phyloP scores from a whole-genome alignment of 2,888 invertebrate genomes.

The Crepidodera aurea region DNA sequence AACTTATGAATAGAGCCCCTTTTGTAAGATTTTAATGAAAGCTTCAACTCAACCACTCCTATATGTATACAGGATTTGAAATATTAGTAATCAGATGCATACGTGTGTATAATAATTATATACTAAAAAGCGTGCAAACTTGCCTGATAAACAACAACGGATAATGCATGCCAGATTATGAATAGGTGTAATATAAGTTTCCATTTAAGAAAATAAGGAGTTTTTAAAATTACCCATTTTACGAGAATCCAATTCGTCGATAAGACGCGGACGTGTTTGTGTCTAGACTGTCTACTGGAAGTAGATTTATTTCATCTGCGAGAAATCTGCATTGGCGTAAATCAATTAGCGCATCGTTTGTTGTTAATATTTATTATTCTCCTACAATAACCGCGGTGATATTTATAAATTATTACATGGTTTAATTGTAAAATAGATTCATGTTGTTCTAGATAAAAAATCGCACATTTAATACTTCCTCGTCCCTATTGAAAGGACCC shows the following conservation, averaged over 20 bases:
- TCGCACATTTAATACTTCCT: too few species aligned
- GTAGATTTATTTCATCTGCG: too few species aligned
- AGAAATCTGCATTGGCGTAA: too few species aligned
- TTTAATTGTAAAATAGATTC: too few species aligned
- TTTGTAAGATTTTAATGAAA: constrained; percentile 29
- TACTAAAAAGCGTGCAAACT: constrained; percentile 29
- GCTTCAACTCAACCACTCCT: constrained; percentile 19
- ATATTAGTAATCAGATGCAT: constrained; percentile 27
- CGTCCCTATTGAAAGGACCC: too few species aligned
- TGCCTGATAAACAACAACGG: constrained; percentile 10
- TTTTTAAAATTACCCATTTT: constrained; percentile 8
- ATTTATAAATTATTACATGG: too few species aligned
- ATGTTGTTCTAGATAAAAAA: too few species aligned
- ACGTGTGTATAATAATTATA: constrained; percentile 26
- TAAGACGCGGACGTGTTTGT: background rate
- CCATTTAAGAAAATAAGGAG: background rate
- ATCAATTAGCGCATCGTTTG: too few species aligned
- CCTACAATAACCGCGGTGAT: too few species aligned
- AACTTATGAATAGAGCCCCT: constrained; percentile 22
- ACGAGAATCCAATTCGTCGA: background rate
- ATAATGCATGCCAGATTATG: background rate
- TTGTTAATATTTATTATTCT: too few species aligned
- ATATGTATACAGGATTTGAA: constrained; percentile 23
- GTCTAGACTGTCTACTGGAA: too few species aligned
- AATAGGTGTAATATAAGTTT: constrained; percentile 7